phyloP scores from a whole-genome alignment of 2,888 invertebrate genomes.

The Timandra comae region DNA sequence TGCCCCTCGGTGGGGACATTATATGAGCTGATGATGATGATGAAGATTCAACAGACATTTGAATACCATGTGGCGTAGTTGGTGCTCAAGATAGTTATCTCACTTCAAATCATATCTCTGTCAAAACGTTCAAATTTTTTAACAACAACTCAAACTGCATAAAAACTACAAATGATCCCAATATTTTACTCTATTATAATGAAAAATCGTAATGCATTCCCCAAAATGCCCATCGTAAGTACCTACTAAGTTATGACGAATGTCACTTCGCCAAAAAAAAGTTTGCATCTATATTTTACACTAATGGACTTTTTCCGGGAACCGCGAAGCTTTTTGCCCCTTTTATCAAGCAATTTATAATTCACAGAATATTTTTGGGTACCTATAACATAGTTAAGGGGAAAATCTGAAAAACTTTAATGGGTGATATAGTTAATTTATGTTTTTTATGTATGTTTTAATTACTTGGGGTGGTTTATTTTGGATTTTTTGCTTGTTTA shows the following conservation, averaged over 20 bases:
- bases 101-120: too few relatives aligned
- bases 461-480: too few relatives aligned
- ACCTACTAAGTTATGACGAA: constrained; percentile 10
- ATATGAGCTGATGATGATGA: too few relatives aligned
- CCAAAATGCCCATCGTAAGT: constrained; percentile 10
- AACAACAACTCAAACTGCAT: too few relatives aligned
- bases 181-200: constrained; percentile 28
- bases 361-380: constrained; percentile 6
- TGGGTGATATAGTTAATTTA: constrained; percentile 9
- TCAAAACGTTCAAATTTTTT: too few relatives aligned
- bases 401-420: constrained; percentile 7
- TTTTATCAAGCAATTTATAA: constrained; percentile 15
- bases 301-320: constrained; percentile 13
- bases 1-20: too few relatives aligned
- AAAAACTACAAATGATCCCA: constrained; percentile 39
- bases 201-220: constrained; percentile 43
- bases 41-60: too few relatives aligned
- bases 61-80: too few relatives aligned
- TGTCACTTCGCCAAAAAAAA: constrained; percentile 10
- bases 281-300: constrained; percentile 18
- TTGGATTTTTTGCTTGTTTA: too few relatives aligned
- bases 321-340: constrained; percentile 11
- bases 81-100: too few relatives aligned
- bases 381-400: constrained; percentile 6
- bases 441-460: constrained; percentile 6